These are phyloP conservation scores for Eonycteris spelaea DNA, from an alignment of 2,113 vertebrate genomes.

Conservation along the genomic window DNA sequence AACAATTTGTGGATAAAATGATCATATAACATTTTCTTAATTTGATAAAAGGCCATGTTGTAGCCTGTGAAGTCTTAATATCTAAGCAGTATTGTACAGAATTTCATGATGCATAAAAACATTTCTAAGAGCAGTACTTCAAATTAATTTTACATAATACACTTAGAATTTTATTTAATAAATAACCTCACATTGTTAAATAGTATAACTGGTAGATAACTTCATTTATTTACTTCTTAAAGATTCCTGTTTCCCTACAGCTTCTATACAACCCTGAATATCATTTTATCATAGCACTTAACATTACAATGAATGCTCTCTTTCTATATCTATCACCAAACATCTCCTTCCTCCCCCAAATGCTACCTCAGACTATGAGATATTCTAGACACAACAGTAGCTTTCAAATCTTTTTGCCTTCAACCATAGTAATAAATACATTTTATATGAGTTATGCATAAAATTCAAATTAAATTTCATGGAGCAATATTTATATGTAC, in stretches of 20 bases:
- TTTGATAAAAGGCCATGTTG: background rate
- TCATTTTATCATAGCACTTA: background rate
- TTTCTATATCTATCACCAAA: background rate
- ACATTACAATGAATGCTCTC: background rate
- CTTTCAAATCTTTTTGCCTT: constrained; percentile 14
- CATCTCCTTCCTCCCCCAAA: background rate
- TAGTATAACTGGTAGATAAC: background rate
- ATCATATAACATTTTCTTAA: background rate
- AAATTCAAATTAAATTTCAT: constrained; percentile 36
- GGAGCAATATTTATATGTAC: background rate
- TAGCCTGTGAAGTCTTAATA: background rate
- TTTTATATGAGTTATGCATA: background rate
- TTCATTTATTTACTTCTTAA: constrained; percentile 31
- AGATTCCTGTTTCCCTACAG: background rate
- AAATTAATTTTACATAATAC: background rate
- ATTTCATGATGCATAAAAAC: background rate
- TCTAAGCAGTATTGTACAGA: background rate
- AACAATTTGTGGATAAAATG: background rate
- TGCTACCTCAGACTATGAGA: background rate
- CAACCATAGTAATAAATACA: background rate
- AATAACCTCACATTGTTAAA: background rate
- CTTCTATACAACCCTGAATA: background rate
- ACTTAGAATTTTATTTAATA: background rate
- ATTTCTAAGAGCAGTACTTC: background rate
- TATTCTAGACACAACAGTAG: background rate